phyloP scores from a whole-genome alignment of 2,888 invertebrate genomes.

The Drosophila borealis region DNA sequence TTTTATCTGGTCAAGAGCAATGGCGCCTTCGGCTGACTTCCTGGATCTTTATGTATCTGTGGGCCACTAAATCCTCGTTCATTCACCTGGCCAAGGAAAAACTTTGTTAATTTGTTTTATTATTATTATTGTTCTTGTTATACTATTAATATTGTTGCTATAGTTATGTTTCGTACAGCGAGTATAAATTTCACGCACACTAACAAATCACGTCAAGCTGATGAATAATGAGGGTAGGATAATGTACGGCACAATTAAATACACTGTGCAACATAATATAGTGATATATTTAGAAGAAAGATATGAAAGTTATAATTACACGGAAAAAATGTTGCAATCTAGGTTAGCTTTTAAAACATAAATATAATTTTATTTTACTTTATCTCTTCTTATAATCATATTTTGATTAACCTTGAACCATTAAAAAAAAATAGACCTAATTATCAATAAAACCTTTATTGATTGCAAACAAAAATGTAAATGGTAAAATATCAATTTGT shows the following conservation, averaged over 20 bases:
- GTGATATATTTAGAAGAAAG: neutral
- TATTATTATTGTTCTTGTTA: neutral
- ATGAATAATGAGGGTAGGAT: constrained; percentile 34
- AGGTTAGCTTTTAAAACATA: neutral
- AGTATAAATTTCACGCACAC: constrained; percentile 48
- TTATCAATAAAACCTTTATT: neutral
- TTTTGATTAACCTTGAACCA: neutral
- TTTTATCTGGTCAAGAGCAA: constrained; percentile 53
- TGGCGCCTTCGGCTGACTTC: constrained; percentile 21
- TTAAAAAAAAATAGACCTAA: neutral
- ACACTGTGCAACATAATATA: neutral
- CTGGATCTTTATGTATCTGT: constrained; percentile 5
- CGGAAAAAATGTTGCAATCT: neutral
- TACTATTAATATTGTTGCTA: constrained; percentile 16
- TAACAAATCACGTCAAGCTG: constrained; percentile 60
- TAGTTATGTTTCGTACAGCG: constrained; percentile 18
- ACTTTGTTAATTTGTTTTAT: constrained; percentile 70
- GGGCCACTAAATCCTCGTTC: constrained; percentile 22
- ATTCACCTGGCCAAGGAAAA: constrained; percentile 50
- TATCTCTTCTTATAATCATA: neutral
- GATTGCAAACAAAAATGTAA: constrained; percentile 1
- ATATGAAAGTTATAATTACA: neutral
- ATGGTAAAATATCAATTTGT: neutral
- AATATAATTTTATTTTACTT: neutral
- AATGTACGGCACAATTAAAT: neutral